These are phyloP conservation scores for Meteorus cinctellus DNA, from an alignment of 2,888 invertebrate species.

Conservation along the genomic window DNA sequence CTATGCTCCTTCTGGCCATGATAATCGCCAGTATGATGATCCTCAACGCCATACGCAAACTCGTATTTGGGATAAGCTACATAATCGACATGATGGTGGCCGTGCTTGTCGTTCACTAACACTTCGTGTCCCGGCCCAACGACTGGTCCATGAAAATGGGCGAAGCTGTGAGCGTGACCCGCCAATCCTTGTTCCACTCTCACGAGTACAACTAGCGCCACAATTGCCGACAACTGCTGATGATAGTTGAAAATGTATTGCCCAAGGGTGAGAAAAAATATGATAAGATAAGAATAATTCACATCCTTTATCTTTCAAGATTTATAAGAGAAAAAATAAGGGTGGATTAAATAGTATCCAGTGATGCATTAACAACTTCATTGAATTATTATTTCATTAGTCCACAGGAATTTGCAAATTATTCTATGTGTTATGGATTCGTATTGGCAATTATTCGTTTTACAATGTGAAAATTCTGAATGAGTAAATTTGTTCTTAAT, in stretches of 20 bases:
- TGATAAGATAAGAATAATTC: too few species aligned
- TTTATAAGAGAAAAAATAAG: too few species aligned
- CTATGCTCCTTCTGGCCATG: slow-evolving; percentile 73
- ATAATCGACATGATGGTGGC: slow-evolving; percentile 69
- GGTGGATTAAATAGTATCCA: too few species aligned
- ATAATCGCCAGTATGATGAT: slow-evolving; percentile 71
- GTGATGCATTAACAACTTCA: too few species aligned
- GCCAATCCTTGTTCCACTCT: slow-evolving; percentile 59
- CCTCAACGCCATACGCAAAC: slow-evolving; percentile 69
- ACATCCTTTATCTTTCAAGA: too few species aligned
- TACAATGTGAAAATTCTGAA: too few species aligned
- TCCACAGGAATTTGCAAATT: too few species aligned
- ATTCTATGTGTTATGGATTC: too few species aligned
- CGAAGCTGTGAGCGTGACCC: slow-evolving; percentile 70
- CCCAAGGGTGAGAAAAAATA: slow-evolving; percentile 3
- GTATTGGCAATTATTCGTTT: too few species aligned
- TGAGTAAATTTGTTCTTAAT: too few species aligned
- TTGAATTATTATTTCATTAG: too few species aligned
- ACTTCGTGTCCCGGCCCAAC: slow-evolving; percentile 65
- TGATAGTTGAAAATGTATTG: background rate
- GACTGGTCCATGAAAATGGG: slow-evolving; percentile 69
- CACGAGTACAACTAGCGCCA: slow-evolving; percentile 59
- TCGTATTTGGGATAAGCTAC: slow-evolving; percentile 69
- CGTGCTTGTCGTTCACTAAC: slow-evolving; percentile 67
- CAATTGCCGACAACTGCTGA: slow-evolving; percentile 58